Conservation (phyloP, 2,888 invertebrate species). For the Drosophila anomelani region DNA sequence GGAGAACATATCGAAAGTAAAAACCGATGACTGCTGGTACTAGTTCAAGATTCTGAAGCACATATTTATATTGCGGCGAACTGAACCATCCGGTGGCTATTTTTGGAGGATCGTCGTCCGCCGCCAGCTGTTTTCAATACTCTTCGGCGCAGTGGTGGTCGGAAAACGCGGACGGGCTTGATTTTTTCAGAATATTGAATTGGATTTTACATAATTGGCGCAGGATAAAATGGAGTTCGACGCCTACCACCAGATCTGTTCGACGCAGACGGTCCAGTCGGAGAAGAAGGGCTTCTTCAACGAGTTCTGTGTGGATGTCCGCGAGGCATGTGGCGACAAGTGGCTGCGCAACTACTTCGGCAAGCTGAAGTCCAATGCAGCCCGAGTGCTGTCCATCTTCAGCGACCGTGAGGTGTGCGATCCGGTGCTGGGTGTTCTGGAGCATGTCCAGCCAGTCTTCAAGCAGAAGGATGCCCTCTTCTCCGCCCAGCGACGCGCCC, state of each 20-base stretch:
- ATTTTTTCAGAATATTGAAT: constrained; percentile 39
- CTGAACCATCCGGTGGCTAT: constrained; percentile 60
- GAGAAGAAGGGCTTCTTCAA: constrained; percentile 91
- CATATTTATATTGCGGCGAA: constrained; percentile 68
- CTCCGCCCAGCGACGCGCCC: constrained; percentile 87
- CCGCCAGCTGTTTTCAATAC: constrained; percentile 69
- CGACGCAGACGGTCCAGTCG: constrained; percentile 90
- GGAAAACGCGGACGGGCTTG: constrained; percentile 53
- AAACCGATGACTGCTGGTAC: constrained; percentile 29
- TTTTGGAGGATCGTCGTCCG: constrained; percentile 64
- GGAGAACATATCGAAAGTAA: constrained; percentile 31
- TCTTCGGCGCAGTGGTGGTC: constrained; percentile 35
- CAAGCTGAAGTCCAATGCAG: constrained; percentile 86
- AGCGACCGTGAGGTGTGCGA: constrained; percentile 85
- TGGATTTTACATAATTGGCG: constrained; percentile 61
- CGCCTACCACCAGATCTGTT: constrained; percentile 88
- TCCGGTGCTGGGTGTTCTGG: constrained; percentile 86
- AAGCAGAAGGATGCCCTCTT: constrained; percentile 88
- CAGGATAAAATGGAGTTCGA: constrained; percentile 65
- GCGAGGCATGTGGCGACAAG: constrained; percentile 83
- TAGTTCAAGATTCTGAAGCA: constrained; percentile 41
- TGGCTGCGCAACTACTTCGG: constrained; percentile 88
- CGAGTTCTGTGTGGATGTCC: constrained; percentile 87
- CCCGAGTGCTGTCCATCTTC: constrained; percentile 86
- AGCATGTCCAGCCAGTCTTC: constrained; percentile 88